Evolutionary conservation across 2,113 vertebrate genomes (phyloP), one percentile per base, ranked within the genome.

Genomic region (Pheucticus melanocephalus): DNA sequence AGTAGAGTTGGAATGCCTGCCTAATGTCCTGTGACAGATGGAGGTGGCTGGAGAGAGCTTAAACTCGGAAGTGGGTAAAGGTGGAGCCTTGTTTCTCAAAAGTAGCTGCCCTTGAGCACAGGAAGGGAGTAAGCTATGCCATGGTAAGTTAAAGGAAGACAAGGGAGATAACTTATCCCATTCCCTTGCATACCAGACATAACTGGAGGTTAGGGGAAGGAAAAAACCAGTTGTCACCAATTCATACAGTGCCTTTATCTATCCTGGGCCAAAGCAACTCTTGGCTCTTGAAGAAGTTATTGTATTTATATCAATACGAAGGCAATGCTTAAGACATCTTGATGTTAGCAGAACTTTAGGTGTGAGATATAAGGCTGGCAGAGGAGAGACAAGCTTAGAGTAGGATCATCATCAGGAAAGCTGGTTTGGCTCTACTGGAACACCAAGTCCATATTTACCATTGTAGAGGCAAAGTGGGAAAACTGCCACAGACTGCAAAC

Each of bases 381-480:
- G 13, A 22, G 28, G 7, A 66, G 23, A 27, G 42, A 15, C 13
- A 66, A 57, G 3, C 18, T 50, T 33, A 37, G 80, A 86, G 16
- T 54, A 42, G 10, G 30, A 63, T 57, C 27, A 4, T 14, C 18
- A 35, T 54, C 25, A 73, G 25, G 33, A 73, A 89, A 70, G 15
- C 4, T 77, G 9, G 2, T 10, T 59, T 68, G 31, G 7, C 11
- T 86, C 23, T 72, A 10, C 25, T 37, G 15, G 19, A 78, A 51
- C 0, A 0, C 9, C 6, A 82, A 75, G 8, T 45, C 21, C 23
- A 7, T 10, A 40, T 44, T 18, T 44, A 2, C 2, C 11, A 10
- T 19, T 76, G 45, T 14, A 47, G 61, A 88, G 7, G 15, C 48
- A 77, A 83, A 24, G 27, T 27, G 15, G 4, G 42, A 5, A 42